Base-by-base conservation (phyloP, 2,797 vertebrate species). In the Corythornis leucogaster region DNA sequence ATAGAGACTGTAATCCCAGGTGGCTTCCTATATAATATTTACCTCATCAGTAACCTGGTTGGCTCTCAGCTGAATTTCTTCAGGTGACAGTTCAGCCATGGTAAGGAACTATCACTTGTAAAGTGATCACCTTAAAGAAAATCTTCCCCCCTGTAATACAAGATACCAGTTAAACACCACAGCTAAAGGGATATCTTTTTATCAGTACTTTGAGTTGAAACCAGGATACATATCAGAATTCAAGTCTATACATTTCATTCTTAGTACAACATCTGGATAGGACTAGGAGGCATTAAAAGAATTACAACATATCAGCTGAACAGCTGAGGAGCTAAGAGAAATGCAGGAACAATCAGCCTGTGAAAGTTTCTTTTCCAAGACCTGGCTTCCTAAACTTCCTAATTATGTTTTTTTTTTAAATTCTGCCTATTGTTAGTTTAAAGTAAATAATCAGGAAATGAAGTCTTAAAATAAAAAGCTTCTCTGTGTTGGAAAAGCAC, bases 11-110 rank as follows among this genome's bases (percentile, higher is more conserved):
- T 74, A 69, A 92, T 61, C 45, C 50, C 58, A 62, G 11, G 24
- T 38, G 38, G 28, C 26, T 26, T 81, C 16, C n/a, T 50, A 1
- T 69, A 67, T 12, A 38, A 45, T 59, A 94, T 51, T 96, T 98
- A 99, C 99, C 98, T 99, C 99, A 96, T 99, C 99, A 7, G 99
- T 99, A 97, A 99, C 97, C 95, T 99, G 98, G 97, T 99, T 98
- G 95, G 98, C 98, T 94, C 95, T 98, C 63, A 97, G 63, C 45
- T 99, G 97, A 67, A 99, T 98, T 91, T 99, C 98, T 90, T 99
- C 99, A 95, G 98, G 93, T 1, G 98, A 97, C 91, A 99, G 98
- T 57, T 99, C 98, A 48, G 98, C 98, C 99, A 99, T 99, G 92
- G 97, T 98, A 96, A 85, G 5, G 28, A 93, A 73, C 66, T 91